Base-by-base conservation (phyloP, 2,888 invertebrate species). In the Capitulum mitella region DNA sequence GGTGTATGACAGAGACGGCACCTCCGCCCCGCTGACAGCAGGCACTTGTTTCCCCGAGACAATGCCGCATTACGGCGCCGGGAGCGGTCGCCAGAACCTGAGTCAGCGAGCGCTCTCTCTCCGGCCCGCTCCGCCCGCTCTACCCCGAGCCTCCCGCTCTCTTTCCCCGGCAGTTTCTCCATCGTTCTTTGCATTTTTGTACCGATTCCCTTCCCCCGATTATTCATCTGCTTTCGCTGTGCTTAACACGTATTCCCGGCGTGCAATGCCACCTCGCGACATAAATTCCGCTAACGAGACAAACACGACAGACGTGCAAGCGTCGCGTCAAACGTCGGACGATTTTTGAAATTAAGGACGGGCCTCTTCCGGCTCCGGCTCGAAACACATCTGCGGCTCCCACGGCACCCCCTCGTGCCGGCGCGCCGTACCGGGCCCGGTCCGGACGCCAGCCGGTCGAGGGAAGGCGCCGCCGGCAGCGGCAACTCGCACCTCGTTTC, bases 1-100 rank as follows among this genome's bases (percentile, higher is more conserved):
- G 58, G n/a, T n/a, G n/a, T 58, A 58, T 58, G 58, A 58, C 58
- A n/a, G 58, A 58, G 58, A 5, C 58, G 58, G 58, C 58, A 58
- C 58, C 64, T 34, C 34, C 16, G 19, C 19, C 34, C 34, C 64
- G 64, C 64, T 12, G 70, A 70, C 70, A 40, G 40, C 26, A 8
- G 64, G 70, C 70, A 70, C 70, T 70, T 70, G 70, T 40, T 70
- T 70, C 40, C 5, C 40, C 40, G 34, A 26, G 40, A 70, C 70
- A 70, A 70, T 70, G 70, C 70, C 70, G 40, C 64, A 64, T 64
- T 64, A 64, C 32, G 14, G 19, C 14, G 64, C 29, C 64, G 64
- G 32, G 34, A 64, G 64, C 64, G 64, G n/a, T n/a, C 58, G 8
- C n/a, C 12, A 26, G 26, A 54, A 3, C 54, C 29, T 61, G 29